Base-by-base conservation (phyloP, 2,888 invertebrate species). In the Campoletis raptor region DNA sequence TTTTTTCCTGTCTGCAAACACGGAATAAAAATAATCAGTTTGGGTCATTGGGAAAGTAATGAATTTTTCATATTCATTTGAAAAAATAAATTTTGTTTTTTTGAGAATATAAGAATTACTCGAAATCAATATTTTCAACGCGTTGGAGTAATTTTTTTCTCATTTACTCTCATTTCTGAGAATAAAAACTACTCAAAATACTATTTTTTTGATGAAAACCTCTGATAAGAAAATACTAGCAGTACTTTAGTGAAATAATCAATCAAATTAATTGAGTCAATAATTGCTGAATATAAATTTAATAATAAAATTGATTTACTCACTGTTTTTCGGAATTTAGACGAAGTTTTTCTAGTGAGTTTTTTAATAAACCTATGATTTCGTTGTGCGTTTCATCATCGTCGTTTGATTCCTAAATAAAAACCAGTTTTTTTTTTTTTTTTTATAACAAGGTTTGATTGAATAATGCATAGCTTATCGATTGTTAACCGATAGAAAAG, bases 401-500 rank as follows among this genome's bases (percentile, higher is more conserved):
- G 92, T 95, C 95, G 89, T 95, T 95, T 87, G 21, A 8, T 61
- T 52, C 69, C 83, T 86, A 15, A 9, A 10, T 37, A 12, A n/a
- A 42, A 73, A 36, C 9, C 21, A 40, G 15, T 45, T 42, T 52
- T 67, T 67, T 57, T 24, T 1, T 0, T 30, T 52, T 67, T 67
- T 57, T 24, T 1, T 0, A n/a, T 7, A 76, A 67, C 3, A 37
- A 57, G 69, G 6, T 61, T 45, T 18, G 30, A 36, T 45, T 61
- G 15, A 57, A 24, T 30, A 24, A 8, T 21, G 8, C 7, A 77
- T 7, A n/a, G 21, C 37, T 48, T 21, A 42, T 57, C 12, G 48
- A 30, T 30, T 7, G 30, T 15, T 2, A 15, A 30, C 15, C 1
- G 0, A 42, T 64, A n/a, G 10, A 21, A 76, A 48, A 64, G 48